These are phyloP conservation scores for Macaria notata DNA, from an alignment of 2,888 invertebrate species.

Conservation along the genomic window DNA sequence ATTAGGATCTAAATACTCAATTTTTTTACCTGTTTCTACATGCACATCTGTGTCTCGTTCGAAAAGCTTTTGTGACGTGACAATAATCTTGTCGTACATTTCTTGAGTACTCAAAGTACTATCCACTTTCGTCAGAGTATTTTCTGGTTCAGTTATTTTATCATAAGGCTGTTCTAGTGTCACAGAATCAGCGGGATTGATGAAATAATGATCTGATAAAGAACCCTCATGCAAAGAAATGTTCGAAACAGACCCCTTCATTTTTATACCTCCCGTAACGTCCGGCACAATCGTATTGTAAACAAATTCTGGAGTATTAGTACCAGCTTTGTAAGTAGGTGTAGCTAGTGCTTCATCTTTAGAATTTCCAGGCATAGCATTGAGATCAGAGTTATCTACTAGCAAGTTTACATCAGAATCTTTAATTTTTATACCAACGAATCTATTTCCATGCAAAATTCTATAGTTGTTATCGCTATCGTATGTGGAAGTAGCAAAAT, in stretches of 20 bases:
- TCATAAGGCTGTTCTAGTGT: no score
- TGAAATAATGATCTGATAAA: conserved; percentile 1
- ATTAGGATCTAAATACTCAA: neutral
- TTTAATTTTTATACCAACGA: conserved; percentile 51
- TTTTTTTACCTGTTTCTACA: neutral
- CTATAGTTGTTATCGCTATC: conserved; percentile 31
- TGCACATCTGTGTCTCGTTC: neutral
- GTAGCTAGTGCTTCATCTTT: conserved; percentile 31
- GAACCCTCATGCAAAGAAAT: conserved; percentile 14
- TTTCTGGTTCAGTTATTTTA: neutral
- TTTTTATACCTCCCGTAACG: conserved; percentile 25
- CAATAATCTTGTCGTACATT: neutral
- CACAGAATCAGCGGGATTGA: no score
- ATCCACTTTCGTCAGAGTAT: conserved; percentile 17
- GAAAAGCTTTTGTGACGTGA: conserved; percentile 5
- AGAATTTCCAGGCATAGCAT: conserved; percentile 35
- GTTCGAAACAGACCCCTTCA: conserved; percentile 49
- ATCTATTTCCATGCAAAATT: conserved; percentile 40
- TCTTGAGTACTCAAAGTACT: conserved; percentile 8
- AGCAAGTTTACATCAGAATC: conserved; percentile 37
- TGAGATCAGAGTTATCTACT: neutral
- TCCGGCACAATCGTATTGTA: neutral
- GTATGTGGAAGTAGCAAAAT: conserved; percentile 47
- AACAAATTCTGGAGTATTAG: conserved; percentile 11
- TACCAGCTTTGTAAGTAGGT: conserved; percentile 47